Percentiles rank a stretch among this genome's conserved stretches.
Conservation (phyloP, 1,140 invertebrate genomes). For the Phymastichus coffea region DNA sequence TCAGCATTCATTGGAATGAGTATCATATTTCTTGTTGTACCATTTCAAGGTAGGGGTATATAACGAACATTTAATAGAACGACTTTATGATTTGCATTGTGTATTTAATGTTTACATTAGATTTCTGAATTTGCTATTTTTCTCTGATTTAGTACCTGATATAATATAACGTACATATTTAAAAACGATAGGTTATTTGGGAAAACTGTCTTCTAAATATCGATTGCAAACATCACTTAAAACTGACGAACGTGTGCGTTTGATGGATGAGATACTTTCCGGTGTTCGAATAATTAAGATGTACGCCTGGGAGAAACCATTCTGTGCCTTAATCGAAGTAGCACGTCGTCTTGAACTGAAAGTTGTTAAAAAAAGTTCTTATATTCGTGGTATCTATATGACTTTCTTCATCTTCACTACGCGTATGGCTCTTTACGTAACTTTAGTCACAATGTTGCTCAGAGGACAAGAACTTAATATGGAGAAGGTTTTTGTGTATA, state of each 20-base stretch:
- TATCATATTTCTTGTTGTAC: slow-evolving; percentile 67
- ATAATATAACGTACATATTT: no score
- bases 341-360: slow-evolving; percentile 62
- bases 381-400: slow-evolving; percentile 69
- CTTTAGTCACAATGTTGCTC: slow-evolving; percentile 61
- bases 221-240: slow-evolving; percentile 62
- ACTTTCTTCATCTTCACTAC: slow-evolving; percentile 68
- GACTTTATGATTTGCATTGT: no score
- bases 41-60: slow-evolving; percentile 63
- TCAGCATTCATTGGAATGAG: slow-evolving; percentile 67
- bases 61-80: background rate
- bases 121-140: background rate
- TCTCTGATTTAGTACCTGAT: background rate
- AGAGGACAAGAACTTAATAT: slow-evolving; percentile 56
- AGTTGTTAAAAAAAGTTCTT: slow-evolving; percentile 63
- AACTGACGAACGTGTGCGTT: slow-evolving; percentile 71
- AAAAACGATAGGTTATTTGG: slow-evolving; percentile 57
- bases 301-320: slow-evolving; percentile 75
- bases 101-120: no score
- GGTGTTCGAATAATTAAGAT: slow-evolving; percentile 75
- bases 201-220: slow-evolving; percentile 63
- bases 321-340: slow-evolving; percentile 59
- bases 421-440: slow-evolving; percentile 64
- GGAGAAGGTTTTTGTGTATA: slow-evolving; percentile 63
- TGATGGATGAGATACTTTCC: slow-evolving; percentile 76